Evolutionary conservation across 2,888 invertebrate species (phyloP), one percentile per base, ranked within the genome.

Genomic region (Apomyelois bistriatella): DNA sequence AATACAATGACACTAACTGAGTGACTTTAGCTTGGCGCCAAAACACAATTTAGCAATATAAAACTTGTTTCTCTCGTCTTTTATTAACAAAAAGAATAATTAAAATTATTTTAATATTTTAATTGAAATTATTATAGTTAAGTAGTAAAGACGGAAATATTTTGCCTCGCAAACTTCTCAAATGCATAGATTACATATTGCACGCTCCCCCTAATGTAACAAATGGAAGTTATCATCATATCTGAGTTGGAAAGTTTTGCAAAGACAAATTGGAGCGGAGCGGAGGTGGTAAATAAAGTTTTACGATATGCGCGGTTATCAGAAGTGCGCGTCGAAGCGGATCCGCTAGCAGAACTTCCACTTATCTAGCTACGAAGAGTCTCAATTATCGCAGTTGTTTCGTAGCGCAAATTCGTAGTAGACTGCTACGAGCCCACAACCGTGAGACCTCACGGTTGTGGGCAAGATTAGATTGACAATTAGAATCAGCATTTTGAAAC

Each of bases 301-400:
- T 82, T 82, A 81, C 80, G 84, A 83, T 82, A 82, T 78, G 81
- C 78, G 74, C 74, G 78, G 82, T 85, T 85, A 86, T 85, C 84
- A 80, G 79, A 70, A 78, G 74, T 72, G 75, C 69, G 71, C 72
- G 74, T 69, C 71, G 75, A 70, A 71, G 72, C 66, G 71, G 64
- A 62, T 59, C 61, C 63, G 65, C 61, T 55, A 58, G 68, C 66
- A 70, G 70, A 68, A 66, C 68, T 70, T 64, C 69, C 78, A 71
- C 76, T 81, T 77, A 76, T 76, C 69, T 78, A 68, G 71, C 55
- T 55, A 56, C 47, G 52, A 43, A 57, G 48, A 32, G 32, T 32
- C 32, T 46, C 32, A 32, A 13, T 46, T 16, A 10, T 16, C 16
- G 10, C 16, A 40, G 40, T 38, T 6, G 38, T 12, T 4, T 13